Conservation (phyloP, 2,797 vertebrate genomes). For the Hyperoplus lanceolatus region DNA sequence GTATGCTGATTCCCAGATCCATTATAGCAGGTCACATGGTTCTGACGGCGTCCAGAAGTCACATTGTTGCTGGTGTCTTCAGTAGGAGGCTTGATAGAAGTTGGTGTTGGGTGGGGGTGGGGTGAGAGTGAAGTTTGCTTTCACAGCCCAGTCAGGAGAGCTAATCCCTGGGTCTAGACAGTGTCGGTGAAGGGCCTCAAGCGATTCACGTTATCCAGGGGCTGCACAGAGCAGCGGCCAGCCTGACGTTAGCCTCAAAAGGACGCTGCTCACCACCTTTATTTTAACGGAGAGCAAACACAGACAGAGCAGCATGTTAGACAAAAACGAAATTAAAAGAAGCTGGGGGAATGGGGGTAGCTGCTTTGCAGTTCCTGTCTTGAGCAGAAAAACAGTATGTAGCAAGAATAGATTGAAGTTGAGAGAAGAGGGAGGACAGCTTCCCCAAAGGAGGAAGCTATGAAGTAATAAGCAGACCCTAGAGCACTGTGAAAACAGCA, state of each 20-base stretch:
- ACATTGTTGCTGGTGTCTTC: slow-evolving; percentile 66
- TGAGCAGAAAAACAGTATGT: slow-evolving; percentile 8
- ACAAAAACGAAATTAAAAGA: slow-evolving; percentile 4
- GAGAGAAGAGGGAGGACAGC: slow-evolving; percentile 11
- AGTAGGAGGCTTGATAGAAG: slow-evolving; percentile 24
- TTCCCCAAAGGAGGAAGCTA: slow-evolving; percentile 33
- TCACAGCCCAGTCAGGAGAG: slow-evolving; percentile 25
- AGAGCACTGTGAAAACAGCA: slow-evolving; percentile 19
- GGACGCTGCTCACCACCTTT: slow-evolving; percentile 59
- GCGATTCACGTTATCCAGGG: slow-evolving; percentile 33
- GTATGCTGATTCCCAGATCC: slow-evolving; percentile 75
- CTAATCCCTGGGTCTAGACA: slow-evolving; percentile 17
- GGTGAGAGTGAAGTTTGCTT: not conserved
- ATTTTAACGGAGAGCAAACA: slow-evolving; percentile 30
- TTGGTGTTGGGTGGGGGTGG: not conserved
- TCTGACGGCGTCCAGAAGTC: slow-evolving; percentile 64
- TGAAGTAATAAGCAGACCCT: slow-evolving; percentile 22
- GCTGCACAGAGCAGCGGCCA: slow-evolving; percentile 23
- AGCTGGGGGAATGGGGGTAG: slow-evolving; percentile 9
- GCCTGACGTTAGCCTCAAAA: not conserved
- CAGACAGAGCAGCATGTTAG: slow-evolving; percentile 43
- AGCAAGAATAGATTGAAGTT: slow-evolving; percentile 29
- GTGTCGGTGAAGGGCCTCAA: not conserved
- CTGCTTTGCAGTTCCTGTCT: slow-evolving; percentile 43
- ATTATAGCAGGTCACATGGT: slow-evolving; percentile 77